These are phyloP conservation scores for Tanaodytes sp. DNA, from an alignment of 2,888 invertebrate genomes.

Conservation along the genomic window DNA sequence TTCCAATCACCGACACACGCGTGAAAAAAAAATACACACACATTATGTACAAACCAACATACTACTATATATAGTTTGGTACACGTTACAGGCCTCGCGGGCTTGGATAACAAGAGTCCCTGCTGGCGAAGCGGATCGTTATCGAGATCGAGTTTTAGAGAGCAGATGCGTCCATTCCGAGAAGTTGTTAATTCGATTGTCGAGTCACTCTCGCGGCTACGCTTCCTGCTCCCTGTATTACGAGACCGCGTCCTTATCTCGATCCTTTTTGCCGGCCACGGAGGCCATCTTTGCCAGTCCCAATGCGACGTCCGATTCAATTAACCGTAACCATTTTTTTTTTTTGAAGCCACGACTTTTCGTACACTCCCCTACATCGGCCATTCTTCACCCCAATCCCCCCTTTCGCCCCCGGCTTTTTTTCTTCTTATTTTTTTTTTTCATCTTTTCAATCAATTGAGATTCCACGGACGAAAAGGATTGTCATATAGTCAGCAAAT, in stretches of 20 bases:
- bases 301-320: slow-evolving; percentile 24
- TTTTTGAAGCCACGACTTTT: too few species aligned
- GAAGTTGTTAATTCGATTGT: slow-evolving; percentile 64
- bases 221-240: slow-evolving; percentile 66
- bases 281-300: slow-evolving; percentile 24
- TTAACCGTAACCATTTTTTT: slow-evolving; percentile 36
- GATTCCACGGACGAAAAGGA: slow-evolving; percentile 34
- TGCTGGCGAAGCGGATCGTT: slow-evolving; percentile 51
- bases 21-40: too few species aligned
- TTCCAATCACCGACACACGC: too few species aligned
- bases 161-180: slow-evolving; percentile 59
- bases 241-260: slow-evolving; percentile 55
- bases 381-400: too few species aligned
- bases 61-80: slow-evolving; percentile 48
- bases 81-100: slow-evolving; percentile 39
- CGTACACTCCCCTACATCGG: too few species aligned
- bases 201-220: slow-evolving; percentile 59
- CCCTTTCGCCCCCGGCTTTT: background rate
- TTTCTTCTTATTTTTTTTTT: background rate
- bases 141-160: slow-evolving; percentile 56
- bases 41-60: slow-evolving; percentile 31
- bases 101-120: slow-evolving; percentile 54
- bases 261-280: slow-evolving; percentile 39
- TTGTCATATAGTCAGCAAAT: slow-evolving; percentile 35
- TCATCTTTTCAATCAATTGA: slow-evolving; percentile 22